phyloP scores from a whole-genome alignment of 2,888 invertebrate species.

The Nemurella pictetii region DNA sequence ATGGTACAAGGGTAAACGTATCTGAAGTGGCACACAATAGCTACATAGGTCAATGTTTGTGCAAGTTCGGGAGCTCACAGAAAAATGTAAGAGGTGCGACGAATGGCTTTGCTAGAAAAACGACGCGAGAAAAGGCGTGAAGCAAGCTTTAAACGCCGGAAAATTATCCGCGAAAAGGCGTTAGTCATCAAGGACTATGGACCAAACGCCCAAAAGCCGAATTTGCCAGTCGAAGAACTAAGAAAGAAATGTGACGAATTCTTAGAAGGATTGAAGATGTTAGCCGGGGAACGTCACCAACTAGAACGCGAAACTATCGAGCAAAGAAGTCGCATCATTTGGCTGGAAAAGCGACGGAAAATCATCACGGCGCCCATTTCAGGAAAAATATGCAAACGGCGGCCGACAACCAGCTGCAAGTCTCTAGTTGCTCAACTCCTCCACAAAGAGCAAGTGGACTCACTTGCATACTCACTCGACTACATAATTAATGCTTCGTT shows the following conservation, averaged over 20 bases:
- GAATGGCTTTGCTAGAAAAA: neutral
- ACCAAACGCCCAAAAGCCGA: slow-evolving; percentile 1
- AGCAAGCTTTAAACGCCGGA: neutral
- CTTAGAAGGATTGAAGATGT: neutral
- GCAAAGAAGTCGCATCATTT: too few relatives aligned
- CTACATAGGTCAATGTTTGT: neutral
- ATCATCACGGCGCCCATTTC: too few relatives aligned
- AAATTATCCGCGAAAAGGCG: neutral
- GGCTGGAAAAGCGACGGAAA: too few relatives aligned
- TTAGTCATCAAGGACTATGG: neutral
- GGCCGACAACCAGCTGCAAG: too few relatives aligned
- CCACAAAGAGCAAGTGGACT: too few relatives aligned
- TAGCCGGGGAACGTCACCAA: slow-evolving; percentile 45
- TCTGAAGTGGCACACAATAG: neutral
- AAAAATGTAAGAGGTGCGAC: slow-evolving; percentile 1
- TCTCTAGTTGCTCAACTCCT: too few relatives aligned
- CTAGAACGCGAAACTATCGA: slow-evolving; percentile 39
- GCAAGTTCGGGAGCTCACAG: neutral
- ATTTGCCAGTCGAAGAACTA: neutral
- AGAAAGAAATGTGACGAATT: neutral
- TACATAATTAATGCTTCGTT: too few relatives aligned
- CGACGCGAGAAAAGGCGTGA: neutral
- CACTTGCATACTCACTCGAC: too few relatives aligned
- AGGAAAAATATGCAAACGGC: too few relatives aligned
- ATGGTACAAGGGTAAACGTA: slow-evolving; percentile 41